phyloP scores from a whole-genome alignment of 2,888 invertebrate species.

The Acanthosepion lycidas region DNA sequence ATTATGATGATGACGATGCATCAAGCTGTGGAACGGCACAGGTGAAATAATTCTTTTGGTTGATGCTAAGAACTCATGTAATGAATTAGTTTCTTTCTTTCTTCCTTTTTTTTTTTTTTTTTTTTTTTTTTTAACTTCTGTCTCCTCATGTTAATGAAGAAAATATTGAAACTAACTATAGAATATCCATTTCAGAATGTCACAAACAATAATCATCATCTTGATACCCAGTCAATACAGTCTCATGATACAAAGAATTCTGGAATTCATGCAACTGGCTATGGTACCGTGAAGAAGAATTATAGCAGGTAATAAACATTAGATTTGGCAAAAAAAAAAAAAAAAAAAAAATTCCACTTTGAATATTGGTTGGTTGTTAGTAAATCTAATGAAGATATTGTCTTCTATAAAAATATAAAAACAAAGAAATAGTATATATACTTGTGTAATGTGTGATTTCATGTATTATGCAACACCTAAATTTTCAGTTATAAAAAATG shows the following conservation, averaged over 20 bases:
- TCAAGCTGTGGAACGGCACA: slow-evolving; percentile 53
- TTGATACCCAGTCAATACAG: slow-evolving; percentile 41
- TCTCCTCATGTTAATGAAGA: background rate
- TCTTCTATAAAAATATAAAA: too few relatives aligned
- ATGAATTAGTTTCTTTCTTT: background rate
- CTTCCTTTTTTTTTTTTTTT: background rate
- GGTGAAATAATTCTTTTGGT: background rate
- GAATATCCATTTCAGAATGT: slow-evolving; percentile 51
- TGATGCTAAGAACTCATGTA: background rate
- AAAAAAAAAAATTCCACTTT: too few relatives aligned
- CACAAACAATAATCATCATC: slow-evolving; percentile 41
- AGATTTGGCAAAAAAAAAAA: background rate
- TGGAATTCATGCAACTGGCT: slow-evolving; percentile 58
- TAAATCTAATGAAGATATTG: too few relatives aligned
- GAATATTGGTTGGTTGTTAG: too few relatives aligned
- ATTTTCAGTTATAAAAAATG: too few relatives aligned
- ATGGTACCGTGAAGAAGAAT: slow-evolving; percentile 69
- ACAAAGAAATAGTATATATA: too few relatives aligned
- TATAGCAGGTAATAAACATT: slow-evolving; percentile 63
- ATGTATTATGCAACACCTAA: too few relatives aligned
- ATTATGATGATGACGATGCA: slow-evolving; percentile 78
- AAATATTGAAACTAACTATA: background rate
- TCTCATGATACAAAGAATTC: slow-evolving; percentile 38
- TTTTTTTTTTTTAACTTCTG: background rate
- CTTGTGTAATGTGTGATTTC: too few relatives aligned